Conservation (phyloP, 2,888 invertebrate species). For the Lasioglossum malachurum region DNA sequence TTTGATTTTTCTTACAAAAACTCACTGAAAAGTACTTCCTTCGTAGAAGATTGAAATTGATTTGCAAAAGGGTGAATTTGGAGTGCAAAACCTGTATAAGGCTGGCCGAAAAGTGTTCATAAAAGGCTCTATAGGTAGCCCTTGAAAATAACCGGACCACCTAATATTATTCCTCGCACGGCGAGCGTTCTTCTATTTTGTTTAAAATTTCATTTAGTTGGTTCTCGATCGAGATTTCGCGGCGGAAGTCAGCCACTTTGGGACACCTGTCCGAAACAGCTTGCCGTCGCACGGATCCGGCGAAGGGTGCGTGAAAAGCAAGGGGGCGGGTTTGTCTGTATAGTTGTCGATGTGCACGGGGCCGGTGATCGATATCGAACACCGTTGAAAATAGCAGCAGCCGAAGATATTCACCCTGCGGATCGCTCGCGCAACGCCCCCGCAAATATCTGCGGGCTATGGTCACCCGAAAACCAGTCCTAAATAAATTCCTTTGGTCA, state of each 20-base stretch:
- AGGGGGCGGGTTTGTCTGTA: conserved; percentile 21
- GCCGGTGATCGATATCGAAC: conserved; percentile 62
- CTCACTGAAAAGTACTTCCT: too few relatives aligned
- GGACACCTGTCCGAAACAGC: conserved; percentile 51
- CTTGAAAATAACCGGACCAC: not conserved
- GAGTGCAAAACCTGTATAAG: too few relatives aligned
- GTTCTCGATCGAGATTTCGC: not conserved
- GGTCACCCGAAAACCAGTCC: conserved; percentile 37
- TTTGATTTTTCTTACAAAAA: too few relatives aligned
- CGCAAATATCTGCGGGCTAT: conserved; percentile 45
- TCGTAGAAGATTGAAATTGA: too few relatives aligned
- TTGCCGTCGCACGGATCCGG: conserved; percentile 28
- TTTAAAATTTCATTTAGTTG: not conserved
- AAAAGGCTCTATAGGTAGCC: too few relatives aligned
- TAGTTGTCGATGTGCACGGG: conserved; percentile 15
- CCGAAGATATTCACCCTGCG: conserved; percentile 51
- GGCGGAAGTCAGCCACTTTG: not conserved
- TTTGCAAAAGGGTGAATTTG: too few relatives aligned
- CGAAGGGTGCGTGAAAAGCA: conserved; percentile 65
- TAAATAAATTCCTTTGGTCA: conserved; percentile 48
- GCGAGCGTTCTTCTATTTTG: not conserved
- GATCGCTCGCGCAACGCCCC: conserved; percentile 40
- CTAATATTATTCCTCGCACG: not conserved
- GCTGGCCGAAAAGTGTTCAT: too few relatives aligned
- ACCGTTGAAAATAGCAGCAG: conserved; percentile 59